Percentiles rank a stretch among this genome's conserved stretches.
These are phyloP conservation scores for Drosophila kikkawai DNA, from an alignment of 1,140 invertebrate species.

Conservation along the genomic window DNA sequence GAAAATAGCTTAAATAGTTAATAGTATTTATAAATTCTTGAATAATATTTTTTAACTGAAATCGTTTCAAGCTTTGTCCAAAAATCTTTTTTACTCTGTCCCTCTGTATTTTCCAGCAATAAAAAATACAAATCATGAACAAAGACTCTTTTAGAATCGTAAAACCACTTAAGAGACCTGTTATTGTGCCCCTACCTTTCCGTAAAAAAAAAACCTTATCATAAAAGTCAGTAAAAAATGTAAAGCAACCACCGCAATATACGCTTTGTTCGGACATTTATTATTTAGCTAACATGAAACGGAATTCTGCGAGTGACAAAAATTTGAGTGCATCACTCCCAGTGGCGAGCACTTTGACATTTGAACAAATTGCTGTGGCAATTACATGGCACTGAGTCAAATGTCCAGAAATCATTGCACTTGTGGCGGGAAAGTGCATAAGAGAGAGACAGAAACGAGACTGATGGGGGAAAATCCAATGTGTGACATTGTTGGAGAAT, in stretches of 20 bases:
- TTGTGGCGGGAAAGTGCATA: constrained; percentile 45
- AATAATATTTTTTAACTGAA: not conserved
- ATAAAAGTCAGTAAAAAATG: not conserved
- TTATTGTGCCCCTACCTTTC: not conserved
- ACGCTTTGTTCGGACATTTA: constrained; percentile 20
- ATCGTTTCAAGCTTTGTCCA: not conserved
- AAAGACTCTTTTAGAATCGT: not conserved
- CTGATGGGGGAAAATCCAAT: constrained; percentile 21
- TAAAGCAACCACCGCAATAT: constrained; percentile 7
- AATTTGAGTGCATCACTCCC: constrained; percentile 55
- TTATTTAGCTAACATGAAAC: constrained; percentile 20
- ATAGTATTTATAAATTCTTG: not conserved
- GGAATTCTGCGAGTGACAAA: constrained; percentile 31
- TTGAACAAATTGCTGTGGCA: constrained; percentile 75
- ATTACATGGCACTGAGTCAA: constrained; percentile 67
- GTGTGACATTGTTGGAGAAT: constrained; percentile 35
- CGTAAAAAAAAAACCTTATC: constrained; percentile 5
- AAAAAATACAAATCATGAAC: not conserved
- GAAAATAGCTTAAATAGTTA: not conserved
- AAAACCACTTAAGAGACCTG: not conserved
- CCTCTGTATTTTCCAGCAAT: not conserved
- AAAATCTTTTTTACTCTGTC: not conserved
- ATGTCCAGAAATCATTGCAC: constrained; percentile 71
- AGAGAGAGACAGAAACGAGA: constrained; percentile 11
- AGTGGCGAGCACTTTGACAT: constrained; percentile 54